A percentile compares a stretch with the other conserved stretches of the same genome.
Evolutionary conservation across 1,140 invertebrate genomes (phyloP).

Genomic region (Potamilus streckersoni): DNA sequence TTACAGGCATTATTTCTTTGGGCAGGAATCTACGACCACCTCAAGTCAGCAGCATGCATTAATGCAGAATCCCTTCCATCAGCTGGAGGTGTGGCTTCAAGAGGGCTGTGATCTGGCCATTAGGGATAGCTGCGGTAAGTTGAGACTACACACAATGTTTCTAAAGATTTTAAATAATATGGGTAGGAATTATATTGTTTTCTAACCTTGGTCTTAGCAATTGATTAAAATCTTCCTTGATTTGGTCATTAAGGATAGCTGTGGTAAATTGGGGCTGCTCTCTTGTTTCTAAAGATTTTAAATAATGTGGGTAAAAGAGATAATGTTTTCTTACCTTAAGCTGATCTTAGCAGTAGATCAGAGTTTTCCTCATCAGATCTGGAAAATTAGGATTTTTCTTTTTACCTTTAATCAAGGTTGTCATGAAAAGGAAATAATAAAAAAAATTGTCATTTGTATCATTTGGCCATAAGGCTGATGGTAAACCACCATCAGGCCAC

Average conservation of each 20-base stretch:
- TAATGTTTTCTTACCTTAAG: neutral
- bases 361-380: neutral
- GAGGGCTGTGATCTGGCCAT: slow-evolving; percentile 89
- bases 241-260: slow-evolving; percentile 93
- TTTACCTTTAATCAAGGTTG: neutral
- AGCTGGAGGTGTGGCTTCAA: slow-evolving; percentile 87
- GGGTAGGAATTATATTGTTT: neutral
- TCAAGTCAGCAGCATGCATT: slow-evolving; percentile 17
- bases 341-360: neutral
- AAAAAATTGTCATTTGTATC: neutral
- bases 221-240: slow-evolving; percentile 67
- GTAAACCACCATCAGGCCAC: too few species aligned
- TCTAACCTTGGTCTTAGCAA: neutral
- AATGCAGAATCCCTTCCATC: slow-evolving; percentile 83
- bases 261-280: slow-evolving; percentile 76
- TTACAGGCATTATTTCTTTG: too few species aligned
- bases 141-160: neutral
- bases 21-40: too few species aligned
- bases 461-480: too few species aligned
- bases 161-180: neutral
- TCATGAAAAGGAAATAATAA: neutral
- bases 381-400: neutral
- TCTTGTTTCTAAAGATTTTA: too few species aligned
- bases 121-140: slow-evolving; percentile 93
- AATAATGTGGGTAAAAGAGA: neutral